A percentile compares a stretch with the other conserved stretches of the same genome.
phyloP scores from a whole-genome alignment of 2,888 invertebrate species.

The Thymelicus acteon region DNA sequence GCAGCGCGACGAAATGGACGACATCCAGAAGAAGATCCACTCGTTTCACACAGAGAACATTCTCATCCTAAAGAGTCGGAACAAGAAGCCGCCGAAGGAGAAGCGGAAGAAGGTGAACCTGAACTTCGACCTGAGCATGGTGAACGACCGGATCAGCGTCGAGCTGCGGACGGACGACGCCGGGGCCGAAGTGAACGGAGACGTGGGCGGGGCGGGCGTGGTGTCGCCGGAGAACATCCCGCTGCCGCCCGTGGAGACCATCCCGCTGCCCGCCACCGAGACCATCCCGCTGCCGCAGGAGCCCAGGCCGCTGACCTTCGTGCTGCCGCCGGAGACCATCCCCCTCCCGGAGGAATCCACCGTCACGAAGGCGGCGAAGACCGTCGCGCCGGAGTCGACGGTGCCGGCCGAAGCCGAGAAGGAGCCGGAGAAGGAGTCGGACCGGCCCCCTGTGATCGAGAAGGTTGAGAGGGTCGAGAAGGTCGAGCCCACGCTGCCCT shows the following conservation, averaged over 20 bases:
- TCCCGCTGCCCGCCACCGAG: slow-evolving; percentile 73
- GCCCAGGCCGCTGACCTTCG: slow-evolving; percentile 60
- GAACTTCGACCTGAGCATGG: slow-evolving; percentile 82
- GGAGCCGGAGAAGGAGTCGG: background rate
- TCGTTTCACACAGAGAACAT: slow-evolving; percentile 87
- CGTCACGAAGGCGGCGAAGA: slow-evolving; percentile 53
- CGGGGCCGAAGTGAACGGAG: slow-evolving; percentile 68
- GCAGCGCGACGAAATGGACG: slow-evolving; percentile 84
- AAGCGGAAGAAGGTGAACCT: slow-evolving; percentile 83
- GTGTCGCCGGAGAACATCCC: slow-evolving; percentile 76
- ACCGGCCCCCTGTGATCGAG: no score
- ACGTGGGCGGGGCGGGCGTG: slow-evolving; percentile 65
- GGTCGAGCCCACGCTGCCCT: slow-evolving; percentile 62
- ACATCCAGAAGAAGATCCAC: slow-evolving; percentile 86
- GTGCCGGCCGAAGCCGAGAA: slow-evolving; percentile 42
- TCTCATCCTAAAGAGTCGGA: slow-evolving; percentile 84
- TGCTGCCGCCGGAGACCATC: slow-evolving; percentile 70
- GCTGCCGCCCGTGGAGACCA: slow-evolving; percentile 74
- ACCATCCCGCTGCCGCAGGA: slow-evolving; percentile 74
- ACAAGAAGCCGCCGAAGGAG: slow-evolving; percentile 83
- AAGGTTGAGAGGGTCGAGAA: slow-evolving; percentile 31
- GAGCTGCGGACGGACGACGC: slow-evolving; percentile 72
- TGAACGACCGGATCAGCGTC: slow-evolving; percentile 81
- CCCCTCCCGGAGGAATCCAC: slow-evolving; percentile 70
- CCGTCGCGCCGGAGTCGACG: slow-evolving; percentile 47